phyloP scores from a whole-genome alignment of 2,888 invertebrate species.

The Eucera pruinosa region DNA sequence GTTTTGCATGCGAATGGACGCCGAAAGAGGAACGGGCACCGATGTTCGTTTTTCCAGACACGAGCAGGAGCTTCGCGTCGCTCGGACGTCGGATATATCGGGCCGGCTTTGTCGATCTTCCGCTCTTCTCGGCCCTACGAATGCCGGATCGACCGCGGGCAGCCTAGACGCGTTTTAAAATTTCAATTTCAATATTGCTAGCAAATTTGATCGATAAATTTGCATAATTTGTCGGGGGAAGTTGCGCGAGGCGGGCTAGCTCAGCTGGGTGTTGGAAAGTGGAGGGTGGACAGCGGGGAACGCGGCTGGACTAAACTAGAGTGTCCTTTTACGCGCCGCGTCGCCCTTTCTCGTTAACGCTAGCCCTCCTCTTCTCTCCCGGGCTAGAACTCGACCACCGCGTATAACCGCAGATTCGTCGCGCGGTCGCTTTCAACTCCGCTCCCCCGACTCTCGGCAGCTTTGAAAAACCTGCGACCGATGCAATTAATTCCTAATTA shows the following conservation, averaged over 20 bases:
- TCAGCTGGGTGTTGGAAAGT: no score
- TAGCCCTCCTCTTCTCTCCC: slow-evolving; percentile 19
- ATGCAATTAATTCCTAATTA: not conserved
- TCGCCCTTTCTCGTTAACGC: slow-evolving; percentile 30
- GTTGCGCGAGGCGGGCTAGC: no score
- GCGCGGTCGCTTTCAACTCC: slow-evolving; percentile 8
- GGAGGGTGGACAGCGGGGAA: no score
- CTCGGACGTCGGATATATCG: no score
- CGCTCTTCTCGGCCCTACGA: no score
- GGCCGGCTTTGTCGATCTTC: no score
- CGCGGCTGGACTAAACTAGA: slow-evolving; percentile 18
- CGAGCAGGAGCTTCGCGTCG: no score
- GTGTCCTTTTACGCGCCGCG: slow-evolving; percentile 40
- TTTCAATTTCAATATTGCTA: not conserved
- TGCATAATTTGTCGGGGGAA: not conserved
- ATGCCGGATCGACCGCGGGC: not conserved
- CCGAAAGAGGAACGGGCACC: not conserved
- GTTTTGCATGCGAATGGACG: slow-evolving; percentile 17
- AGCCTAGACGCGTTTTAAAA: not conserved
- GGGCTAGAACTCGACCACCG: not conserved
- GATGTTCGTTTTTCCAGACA: not conserved
- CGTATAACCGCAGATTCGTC: slow-evolving; percentile 19
- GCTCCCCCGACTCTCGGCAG: not conserved
- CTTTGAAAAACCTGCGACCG: not conserved
- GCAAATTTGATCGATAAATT: not conserved